Base-by-base conservation (phyloP, 2,797 vertebrate genomes). In the Percopsis omiscomaycus region DNA sequence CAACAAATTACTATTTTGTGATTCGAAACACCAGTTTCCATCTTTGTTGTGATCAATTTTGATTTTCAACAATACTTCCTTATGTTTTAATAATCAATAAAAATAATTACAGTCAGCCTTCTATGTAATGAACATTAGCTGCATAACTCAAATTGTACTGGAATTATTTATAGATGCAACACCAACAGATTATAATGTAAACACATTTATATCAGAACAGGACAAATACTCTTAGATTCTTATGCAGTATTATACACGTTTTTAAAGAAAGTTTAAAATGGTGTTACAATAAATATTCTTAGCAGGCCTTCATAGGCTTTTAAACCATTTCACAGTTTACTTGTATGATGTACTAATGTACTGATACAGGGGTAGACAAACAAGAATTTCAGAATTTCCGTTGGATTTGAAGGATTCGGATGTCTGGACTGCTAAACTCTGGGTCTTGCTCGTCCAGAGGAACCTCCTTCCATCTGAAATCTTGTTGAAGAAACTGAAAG, bases 391-490 rank as follows among this genome's bases (percentile, higher is more conserved):
- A 72, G 30, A 66, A 64, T 78, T 88, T 86, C 71, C 64, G 88
- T 58, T 68, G 64, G 32, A 92, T 86, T 79, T 85, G 92, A 55
- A 98, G 15, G 61, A 99, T 95, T 65, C 92, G 95, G 75, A 99
- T 99, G 87, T 99, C 98, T 58, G 94, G 92, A 16, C 97, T 96
- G 66, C 92, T 94, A 47, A 94, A 99, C 74, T 98, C 95, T 68
- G 95, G 91, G 55, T 99, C 96, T 15, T 99, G 98, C 80, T 91
- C 89, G 3, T 94, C 94, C 83, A 93, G 78, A 58, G 96, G 94
- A 70, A 99, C 92, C 78, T 90, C 84, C 73, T 97, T 94, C 86
- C 92, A 92, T 59, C 84, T 90, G 73, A 99, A 99, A 83, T 95
- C 90, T 71, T 84, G 66, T 64, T 94, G 89, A 61, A 99, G 91